A percentile compares a stretch with the other conserved stretches of the same genome.
Evolutionary conservation across 2,797 vertebrate species (phyloP).

Genomic region (Pachyuromys duprasi): DNA sequence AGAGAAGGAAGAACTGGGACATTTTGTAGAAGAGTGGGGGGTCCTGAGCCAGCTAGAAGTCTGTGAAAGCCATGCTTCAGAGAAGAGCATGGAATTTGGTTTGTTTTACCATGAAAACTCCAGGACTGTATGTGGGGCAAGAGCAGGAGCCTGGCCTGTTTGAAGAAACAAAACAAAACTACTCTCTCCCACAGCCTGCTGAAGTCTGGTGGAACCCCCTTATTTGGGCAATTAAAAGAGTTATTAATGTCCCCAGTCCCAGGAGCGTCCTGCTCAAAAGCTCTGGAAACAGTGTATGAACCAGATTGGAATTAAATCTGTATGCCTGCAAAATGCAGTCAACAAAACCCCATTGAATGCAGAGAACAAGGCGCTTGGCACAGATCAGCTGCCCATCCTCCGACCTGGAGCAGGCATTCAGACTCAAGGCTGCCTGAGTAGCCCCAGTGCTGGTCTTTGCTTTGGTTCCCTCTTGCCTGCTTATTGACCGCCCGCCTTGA

Average conservation of each 20-base stretch:
- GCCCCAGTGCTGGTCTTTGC: fast-evolving
- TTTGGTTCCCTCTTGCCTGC: background rate
- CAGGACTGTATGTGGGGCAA: background rate
- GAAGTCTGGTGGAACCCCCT: background rate
- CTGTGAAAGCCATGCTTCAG: background rate
- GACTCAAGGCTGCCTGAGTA: background rate
- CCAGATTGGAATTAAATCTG: slow-evolving; percentile 1
- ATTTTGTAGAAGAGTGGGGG: background rate
- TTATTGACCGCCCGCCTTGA: background rate
- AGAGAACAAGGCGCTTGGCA: background rate
- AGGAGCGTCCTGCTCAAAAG: slow-evolving; percentile 10
- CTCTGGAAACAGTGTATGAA: slow-evolving; percentile 13
- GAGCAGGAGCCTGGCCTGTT: background rate
- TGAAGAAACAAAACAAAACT: background rate
- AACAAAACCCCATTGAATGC: slow-evolving; percentile 49
- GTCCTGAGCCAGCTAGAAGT: background rate
- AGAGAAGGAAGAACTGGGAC: background rate
- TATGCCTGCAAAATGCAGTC: slow-evolving; percentile 10
- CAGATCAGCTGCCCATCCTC: background rate
- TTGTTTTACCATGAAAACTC: background rate
- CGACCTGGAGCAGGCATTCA: background rate
- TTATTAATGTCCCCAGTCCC: background rate
- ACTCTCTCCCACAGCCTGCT: background rate
- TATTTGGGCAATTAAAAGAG: slow-evolving; percentile 62
- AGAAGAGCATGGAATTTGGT: background rate